Conservation (phyloP, 2,888 invertebrate species). For the Campaea margaritaria region DNA sequence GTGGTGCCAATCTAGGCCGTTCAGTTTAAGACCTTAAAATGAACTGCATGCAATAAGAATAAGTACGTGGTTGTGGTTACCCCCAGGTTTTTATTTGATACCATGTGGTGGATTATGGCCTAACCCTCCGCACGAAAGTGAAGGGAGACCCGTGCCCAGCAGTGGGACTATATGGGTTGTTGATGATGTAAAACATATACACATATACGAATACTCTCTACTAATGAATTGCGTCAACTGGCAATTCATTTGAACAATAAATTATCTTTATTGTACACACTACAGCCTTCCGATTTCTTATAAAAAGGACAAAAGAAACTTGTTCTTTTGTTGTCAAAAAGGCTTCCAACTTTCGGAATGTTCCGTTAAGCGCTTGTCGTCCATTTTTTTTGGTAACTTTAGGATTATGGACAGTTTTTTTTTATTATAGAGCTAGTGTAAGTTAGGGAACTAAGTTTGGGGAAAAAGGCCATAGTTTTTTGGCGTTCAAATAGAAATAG, state of each 20-base stretch:
- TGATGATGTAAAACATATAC: neutral
- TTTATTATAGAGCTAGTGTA: slow-evolving; percentile 19
- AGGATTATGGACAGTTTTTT: slow-evolving; percentile 9
- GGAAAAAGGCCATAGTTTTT: neutral
- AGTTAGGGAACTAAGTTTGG: slow-evolving; percentile 3
- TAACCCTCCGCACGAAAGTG: too few relatives aligned
- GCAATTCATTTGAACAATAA: slow-evolving; percentile 15
- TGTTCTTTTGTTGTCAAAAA: slow-evolving; percentile 34
- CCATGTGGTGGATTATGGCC: too few relatives aligned
- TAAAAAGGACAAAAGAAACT: slow-evolving; percentile 31
- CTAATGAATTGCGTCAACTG: neutral
- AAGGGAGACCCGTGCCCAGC: too few relatives aligned
- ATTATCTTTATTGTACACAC: neutral
- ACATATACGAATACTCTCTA: neutral
- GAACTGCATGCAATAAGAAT: too few relatives aligned
- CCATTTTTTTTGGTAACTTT: slow-evolving; percentile 18
- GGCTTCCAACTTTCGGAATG: slow-evolving; percentile 23
- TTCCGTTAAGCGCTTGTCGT: slow-evolving; percentile 23
- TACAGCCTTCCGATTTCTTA: slow-evolving; percentile 2
- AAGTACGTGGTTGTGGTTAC: too few relatives aligned
- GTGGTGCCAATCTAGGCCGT: too few relatives aligned
- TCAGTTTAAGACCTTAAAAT: too few relatives aligned
- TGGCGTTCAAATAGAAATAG: neutral
- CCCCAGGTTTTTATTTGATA: too few relatives aligned
- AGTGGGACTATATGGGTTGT: too few relatives aligned